Evolutionary conservation across 2,113 vertebrate species (phyloP).

Genomic region (Cololabis saira): DNA sequence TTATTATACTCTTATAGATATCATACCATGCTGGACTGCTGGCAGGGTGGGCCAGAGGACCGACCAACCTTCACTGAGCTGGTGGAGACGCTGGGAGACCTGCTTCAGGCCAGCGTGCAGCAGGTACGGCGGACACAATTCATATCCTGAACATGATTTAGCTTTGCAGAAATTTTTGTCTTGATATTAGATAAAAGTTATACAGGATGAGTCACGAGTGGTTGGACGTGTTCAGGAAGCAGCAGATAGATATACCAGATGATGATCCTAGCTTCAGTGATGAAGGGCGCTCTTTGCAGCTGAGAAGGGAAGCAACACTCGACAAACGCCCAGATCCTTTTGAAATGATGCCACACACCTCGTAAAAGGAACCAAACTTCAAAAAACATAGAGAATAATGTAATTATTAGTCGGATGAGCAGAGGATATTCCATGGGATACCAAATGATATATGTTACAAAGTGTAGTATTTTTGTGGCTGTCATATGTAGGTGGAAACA

Average conservation of each 20-base stretch:
- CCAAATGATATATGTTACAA: not conserved
- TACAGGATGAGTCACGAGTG: slow-evolving; percentile 22
- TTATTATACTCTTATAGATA: slow-evolving; percentile 77
- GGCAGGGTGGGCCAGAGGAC: slow-evolving; percentile 86
- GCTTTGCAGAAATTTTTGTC: slow-evolving; percentile 6
- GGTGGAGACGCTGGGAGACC: slow-evolving; percentile 89
- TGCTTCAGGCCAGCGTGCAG: slow-evolving; percentile 95
- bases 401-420: slow-evolving; percentile 13
- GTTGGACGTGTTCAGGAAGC: slow-evolving; percentile 27
- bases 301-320: slow-evolving; percentile 50
- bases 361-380: slow-evolving; percentile 9
- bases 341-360: slow-evolving; percentile 30
- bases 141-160: not conserved
- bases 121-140: slow-evolving; percentile 79
- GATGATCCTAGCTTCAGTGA: slow-evolving; percentile 13
- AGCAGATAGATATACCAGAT: too few relatives aligned
- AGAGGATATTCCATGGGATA: not conserved
- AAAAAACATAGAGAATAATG: slow-evolving; percentile 32
- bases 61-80: slow-evolving; percentile 91
- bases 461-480: slow-evolving; percentile 1
- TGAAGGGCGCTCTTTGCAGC: slow-evolving; percentile 28
- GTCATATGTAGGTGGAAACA: not conserved
- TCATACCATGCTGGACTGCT: slow-evolving; percentile 95
- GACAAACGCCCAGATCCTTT: slow-evolving; percentile 1
- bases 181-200: slow-evolving; percentile 16